Evolutionary conservation across 1,140 invertebrate species (phyloP).

Genomic region (Thalassaphorura encarpata): DNA sequence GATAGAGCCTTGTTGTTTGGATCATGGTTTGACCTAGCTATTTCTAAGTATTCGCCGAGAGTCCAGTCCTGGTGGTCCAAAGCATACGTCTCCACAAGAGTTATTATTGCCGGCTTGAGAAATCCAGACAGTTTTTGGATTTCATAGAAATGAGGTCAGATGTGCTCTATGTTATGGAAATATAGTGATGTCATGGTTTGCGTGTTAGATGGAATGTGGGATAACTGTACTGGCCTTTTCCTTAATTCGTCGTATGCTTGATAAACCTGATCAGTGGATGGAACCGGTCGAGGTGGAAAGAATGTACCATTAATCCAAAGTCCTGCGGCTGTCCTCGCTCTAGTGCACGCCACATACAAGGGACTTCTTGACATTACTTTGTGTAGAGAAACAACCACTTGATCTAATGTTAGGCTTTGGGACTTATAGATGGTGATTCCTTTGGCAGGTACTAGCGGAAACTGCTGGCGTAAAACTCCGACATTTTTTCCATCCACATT

Average conservation of each 20-base stretch:
- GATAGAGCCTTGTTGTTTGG: no score
- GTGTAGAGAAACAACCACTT: not conserved
- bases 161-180: no score
- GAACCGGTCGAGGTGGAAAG: not conserved
- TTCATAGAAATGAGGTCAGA: no score
- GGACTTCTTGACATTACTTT: not conserved
- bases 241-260: constrained; percentile 1
- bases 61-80: no score
- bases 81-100: no score
- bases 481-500: not conserved
- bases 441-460: constrained; percentile 16
- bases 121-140: no score
- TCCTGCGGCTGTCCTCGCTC: constrained; percentile 3
- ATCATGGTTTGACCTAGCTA: no score
- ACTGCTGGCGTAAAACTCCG: constrained; percentile 1
- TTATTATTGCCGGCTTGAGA: no score
- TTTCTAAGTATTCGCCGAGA: no score
- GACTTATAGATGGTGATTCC: constrained; percentile 16
- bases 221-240: not conserved
- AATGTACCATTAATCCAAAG: constrained; percentile 15
- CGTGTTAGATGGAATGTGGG: no score
- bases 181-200: no score
- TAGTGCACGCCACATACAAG: constrained; percentile 9
- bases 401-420: constrained; percentile 4
- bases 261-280: not conserved